Evolutionary conservation across 2,113 vertebrate genomes (phyloP).

Genomic region (Andinoacara biseriatus): DNA sequence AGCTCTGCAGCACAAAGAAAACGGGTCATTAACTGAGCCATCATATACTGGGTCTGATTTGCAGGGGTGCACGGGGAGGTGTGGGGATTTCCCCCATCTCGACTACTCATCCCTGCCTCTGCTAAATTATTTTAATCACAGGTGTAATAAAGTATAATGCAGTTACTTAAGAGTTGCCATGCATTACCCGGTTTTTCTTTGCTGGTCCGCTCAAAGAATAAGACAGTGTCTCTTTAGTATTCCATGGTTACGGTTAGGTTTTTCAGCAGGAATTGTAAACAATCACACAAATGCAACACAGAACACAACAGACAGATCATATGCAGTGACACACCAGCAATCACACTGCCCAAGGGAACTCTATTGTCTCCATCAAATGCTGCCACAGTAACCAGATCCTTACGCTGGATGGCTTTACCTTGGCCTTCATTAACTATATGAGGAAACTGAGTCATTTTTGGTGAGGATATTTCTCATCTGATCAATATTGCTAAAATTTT

Average conservation of each 20-base stretch:
- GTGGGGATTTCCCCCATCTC: background rate
- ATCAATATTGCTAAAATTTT: background rate
- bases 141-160: background rate
- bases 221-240: background rate
- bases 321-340: background rate
- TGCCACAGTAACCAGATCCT: background rate
- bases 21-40: conserved; percentile 8
- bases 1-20: background rate
- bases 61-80: background rate
- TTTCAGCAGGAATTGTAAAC: background rate
- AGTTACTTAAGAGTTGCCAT: background rate
- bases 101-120: too few relatives aligned
- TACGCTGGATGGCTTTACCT: background rate
- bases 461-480: too few relatives aligned
- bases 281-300: too few relatives aligned
- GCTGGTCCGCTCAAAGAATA: background rate
- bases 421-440: background rate
- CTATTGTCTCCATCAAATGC: background rate
- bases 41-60: background rate
- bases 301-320: background rate
- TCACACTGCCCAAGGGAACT: background rate
- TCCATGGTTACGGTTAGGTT: background rate
- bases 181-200: background rate
- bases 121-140: background rate
- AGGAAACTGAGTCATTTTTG: background rate